Evolutionary conservation across 1,140 invertebrate species (phyloP).

Genomic region (Aleiodes sp.): DNA sequence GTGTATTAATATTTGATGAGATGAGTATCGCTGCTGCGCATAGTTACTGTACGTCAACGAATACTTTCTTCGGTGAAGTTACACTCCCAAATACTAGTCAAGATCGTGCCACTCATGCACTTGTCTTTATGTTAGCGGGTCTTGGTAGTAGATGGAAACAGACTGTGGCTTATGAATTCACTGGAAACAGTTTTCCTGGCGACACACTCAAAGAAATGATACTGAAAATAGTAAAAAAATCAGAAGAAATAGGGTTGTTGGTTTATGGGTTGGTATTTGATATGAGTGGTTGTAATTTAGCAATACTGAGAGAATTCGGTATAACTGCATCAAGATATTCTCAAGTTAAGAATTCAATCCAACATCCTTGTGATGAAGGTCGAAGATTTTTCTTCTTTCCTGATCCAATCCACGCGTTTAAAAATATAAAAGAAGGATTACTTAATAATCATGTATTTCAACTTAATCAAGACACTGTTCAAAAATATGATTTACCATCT

Average conservation of each 20-base stretch:
- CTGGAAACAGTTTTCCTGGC: conserved; percentile 22
- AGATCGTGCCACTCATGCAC: conserved; percentile 16
- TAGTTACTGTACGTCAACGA: conserved; percentile 7
- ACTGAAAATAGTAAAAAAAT: background rate
- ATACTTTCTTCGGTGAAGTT: conserved; percentile 13
- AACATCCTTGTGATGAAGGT: conserved; percentile 14
- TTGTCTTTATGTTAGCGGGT: conserved; percentile 34
- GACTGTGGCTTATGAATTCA: conserved; percentile 33
- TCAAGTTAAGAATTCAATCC: conserved; percentile 9
- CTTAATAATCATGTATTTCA: conserved; percentile 23
- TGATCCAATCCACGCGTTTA: conserved; percentile 22
- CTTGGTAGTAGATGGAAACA: conserved; percentile 35
- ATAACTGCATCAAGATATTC: conserved; percentile 11
- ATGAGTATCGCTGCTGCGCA: conserved; percentile 13
- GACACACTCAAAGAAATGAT: background rate
- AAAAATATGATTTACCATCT: conserved; percentile 20
- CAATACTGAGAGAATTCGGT: conserved; percentile 1
- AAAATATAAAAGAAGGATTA: conserved; percentile 20
- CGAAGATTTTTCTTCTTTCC: conserved; percentile 25
- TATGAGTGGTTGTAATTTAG: conserved; percentile 24
- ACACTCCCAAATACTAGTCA: conserved; percentile 12
- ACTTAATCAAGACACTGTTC: conserved; percentile 3
- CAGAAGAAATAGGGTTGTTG: background rate
- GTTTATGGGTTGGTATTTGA: background rate
- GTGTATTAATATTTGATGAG: conserved; percentile 33